Evolutionary conservation across 2,797 vertebrate species (phyloP), one percentile per base, ranked within the genome.

Genomic region (Xiphorhynchus erythropygius): DNA sequence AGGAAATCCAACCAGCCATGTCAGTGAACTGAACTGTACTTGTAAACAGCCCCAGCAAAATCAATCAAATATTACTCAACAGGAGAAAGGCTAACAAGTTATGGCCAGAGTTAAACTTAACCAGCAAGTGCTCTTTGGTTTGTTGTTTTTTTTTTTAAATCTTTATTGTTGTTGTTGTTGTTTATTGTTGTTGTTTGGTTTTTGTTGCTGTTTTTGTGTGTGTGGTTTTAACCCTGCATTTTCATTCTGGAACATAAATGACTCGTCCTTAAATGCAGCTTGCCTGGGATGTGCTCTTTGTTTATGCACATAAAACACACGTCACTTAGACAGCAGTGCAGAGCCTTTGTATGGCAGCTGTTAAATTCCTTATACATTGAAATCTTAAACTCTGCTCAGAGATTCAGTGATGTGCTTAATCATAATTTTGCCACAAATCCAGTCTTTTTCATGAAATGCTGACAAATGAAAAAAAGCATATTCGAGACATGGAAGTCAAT

Each of bases 1-100:
- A 83, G 75, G 76, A 93, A 89, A 81, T 91, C 75, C 65, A 87
- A 56, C 39, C 39, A 65, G 73, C 68, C 88, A 59, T 82, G 74
- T 60, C 84, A 64, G 50, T 62, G 75, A 69, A 84, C 77, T 50
- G 71, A 65, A 55, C 47, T 80, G 28, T 18, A n/a, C 35, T 35
- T 74, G 30, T 32, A 65, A 87, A 84, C 6, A 49, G 39, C 5
- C 67, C 74, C 70, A 75, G 49, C 55, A 82, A 96, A 94, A 94
- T 92, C 86, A 95, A 90, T 91, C 47, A 67, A 78, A 46, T 88
- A 89, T 75, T 94, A 89, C 79, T 89, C 55, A 85, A 16, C 13
- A 68, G 35, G 25, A 78, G 65, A 87, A 93, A 91, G 46, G 46
- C 28, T 86, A 94, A 91, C 62, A 81, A 83, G 35, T 52, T 88